These are phyloP conservation scores for Pogonophryne albipinna DNA, from an alignment of 2,797 vertebrate species.

Conservation along the genomic window DNA sequence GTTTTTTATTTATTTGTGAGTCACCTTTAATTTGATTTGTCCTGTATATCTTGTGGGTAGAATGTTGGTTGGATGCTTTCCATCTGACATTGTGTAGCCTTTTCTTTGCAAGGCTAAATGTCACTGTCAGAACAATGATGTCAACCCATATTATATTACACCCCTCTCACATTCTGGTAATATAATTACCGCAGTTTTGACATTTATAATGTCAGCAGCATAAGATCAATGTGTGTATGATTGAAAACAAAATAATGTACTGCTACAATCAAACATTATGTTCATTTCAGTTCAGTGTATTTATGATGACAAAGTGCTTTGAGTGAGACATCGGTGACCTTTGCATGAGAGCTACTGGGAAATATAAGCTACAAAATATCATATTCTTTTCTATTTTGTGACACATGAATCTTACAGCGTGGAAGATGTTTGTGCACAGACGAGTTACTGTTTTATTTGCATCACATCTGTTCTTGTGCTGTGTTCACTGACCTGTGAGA, in stretches of 20 bases:
- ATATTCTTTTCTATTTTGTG: not conserved
- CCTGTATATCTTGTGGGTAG: not conserved
- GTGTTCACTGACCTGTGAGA: constrained; percentile 59
- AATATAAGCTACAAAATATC: constrained; percentile 3
- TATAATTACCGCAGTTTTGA: constrained; percentile 32
- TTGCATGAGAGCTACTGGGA: constrained; percentile 38
- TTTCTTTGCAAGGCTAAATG: not conserved
- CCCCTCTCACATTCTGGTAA: constrained; percentile 13
- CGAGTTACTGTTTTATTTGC: constrained; percentile 32
- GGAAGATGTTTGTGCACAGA: constrained; percentile 23
- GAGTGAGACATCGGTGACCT: constrained; percentile 55
- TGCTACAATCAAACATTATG: constrained; percentile 22
- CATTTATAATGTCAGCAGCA: constrained; percentile 46
- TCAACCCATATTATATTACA: constrained; percentile 21
- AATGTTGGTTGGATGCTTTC: not conserved
- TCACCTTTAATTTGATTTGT: not conserved
- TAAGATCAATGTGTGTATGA: constrained; percentile 2
- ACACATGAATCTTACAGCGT: constrained; percentile 17
- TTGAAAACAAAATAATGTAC: constrained; percentile 18
- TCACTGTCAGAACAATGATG: constrained; percentile 4
- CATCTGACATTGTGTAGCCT: not conserved
- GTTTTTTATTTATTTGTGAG: too few relatives aligned
- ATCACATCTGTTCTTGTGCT: constrained; percentile 41
- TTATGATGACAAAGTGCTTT: constrained; percentile 38
- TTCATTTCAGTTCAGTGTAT: constrained; percentile 33